Evolutionary conservation across 2,113 vertebrate species (phyloP).

Genomic region (Chamaea fasciata): DNA sequence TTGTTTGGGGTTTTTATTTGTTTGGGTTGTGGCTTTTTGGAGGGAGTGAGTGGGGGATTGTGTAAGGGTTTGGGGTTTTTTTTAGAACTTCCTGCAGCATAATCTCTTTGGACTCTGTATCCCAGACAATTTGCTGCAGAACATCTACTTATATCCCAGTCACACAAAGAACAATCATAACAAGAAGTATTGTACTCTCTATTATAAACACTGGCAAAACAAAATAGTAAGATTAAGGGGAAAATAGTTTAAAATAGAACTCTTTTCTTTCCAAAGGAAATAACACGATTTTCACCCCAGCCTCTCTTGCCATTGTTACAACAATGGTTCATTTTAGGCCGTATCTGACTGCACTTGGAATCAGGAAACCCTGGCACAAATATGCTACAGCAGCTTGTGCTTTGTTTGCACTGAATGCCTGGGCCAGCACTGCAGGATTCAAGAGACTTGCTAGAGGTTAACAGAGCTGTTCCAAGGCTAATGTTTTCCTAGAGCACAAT

Average conservation of each 20-base stretch:
- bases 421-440: neutral
- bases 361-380: constrained; percentile 1
- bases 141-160: neutral
- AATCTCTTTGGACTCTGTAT: neutral
- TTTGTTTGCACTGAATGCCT: neutral
- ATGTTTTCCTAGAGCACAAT: neutral
- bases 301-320: neutral
- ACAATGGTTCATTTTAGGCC: constrained; percentile 17
- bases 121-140: neutral
- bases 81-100: neutral
- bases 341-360: neutral
- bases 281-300: neutral
- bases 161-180: neutral
- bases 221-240: constrained; percentile 13
- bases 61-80: neutral
- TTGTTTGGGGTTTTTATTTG: neutral
- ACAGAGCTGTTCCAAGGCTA: neutral
- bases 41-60: neutral
- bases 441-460: neutral
- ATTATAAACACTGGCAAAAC: neutral
- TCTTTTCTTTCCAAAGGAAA: constrained; percentile 21
- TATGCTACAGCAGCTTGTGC: neutral
- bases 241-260: constrained; percentile 23
- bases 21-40: neutral
- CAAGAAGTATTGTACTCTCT: neutral